Conservation (phyloP, 2,797 vertebrate species). For the Xiphorhynchus erythropygius region DNA sequence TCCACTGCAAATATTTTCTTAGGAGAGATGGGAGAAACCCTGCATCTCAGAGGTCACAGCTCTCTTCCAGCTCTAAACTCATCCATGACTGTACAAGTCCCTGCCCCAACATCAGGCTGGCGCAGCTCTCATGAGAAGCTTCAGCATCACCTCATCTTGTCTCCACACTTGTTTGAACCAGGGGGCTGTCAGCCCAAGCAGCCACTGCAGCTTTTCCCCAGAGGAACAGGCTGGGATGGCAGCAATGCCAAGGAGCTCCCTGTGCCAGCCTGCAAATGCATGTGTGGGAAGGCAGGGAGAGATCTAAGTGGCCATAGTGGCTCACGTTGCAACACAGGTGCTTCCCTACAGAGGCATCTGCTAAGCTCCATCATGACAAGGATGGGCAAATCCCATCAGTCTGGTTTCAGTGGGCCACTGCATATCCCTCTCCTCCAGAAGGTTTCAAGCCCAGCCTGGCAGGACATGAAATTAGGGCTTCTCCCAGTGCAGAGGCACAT, state of each 20-base stretch:
- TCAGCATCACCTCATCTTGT: not conserved
- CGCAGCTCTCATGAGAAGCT: not conserved
- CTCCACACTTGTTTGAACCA: not conserved
- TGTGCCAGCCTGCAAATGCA: not conserved
- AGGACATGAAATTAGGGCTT: not conserved
- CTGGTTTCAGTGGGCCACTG: not conserved
- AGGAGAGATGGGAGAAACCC: not conserved
- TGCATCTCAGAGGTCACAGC: not conserved
- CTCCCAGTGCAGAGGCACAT: not conserved
- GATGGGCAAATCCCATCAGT: not conserved
- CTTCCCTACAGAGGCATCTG: not conserved
- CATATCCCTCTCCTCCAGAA: accelerated
- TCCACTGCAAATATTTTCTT: accelerated
- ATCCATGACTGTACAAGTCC: accelerated
- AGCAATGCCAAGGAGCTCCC: accelerated
- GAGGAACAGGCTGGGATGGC: not conserved
- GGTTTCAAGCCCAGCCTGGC: not conserved
- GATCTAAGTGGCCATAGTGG: accelerated
- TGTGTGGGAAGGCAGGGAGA: not conserved
- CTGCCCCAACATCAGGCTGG: not conserved
- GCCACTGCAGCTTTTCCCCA: not conserved
- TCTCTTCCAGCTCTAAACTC: not conserved
- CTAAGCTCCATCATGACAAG: accelerated
- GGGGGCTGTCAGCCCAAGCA: not conserved
- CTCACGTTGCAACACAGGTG: accelerated